A percentile compares a stretch with the other conserved stretches of the same genome.
These are phyloP conservation scores for Xylota sylvarum DNA, from an alignment of 2,888 invertebrate species.

Conservation along the genomic window DNA sequence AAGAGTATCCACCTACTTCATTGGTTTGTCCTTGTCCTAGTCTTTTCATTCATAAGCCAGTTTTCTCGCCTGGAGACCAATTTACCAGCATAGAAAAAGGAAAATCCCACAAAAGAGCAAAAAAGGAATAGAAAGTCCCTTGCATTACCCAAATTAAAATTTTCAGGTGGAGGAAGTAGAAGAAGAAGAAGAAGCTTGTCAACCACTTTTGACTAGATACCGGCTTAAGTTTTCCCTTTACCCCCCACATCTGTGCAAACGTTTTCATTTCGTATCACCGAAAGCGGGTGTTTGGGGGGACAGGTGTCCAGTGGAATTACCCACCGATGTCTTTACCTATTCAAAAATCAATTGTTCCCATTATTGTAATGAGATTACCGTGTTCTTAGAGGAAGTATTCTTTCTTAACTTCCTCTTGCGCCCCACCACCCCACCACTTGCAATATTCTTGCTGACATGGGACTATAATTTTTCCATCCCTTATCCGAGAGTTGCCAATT, in stretches of 20 bases:
- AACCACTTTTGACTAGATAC: slow-evolving; percentile 45
- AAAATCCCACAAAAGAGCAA: slow-evolving; percentile 10
- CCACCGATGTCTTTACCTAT: slow-evolving; percentile 60
- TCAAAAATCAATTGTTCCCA: slow-evolving; percentile 77
- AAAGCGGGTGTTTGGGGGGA: background rate
- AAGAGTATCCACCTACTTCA: background rate
- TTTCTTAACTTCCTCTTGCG: background rate
- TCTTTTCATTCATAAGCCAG: slow-evolving; percentile 51
- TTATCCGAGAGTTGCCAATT: slow-evolving; percentile 16
- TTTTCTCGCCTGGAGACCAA: slow-evolving; percentile 56
- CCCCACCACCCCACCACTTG: no score
- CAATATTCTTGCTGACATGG: slow-evolving; percentile 35
- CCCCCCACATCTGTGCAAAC: background rate
- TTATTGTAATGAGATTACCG: slow-evolving; percentile 75
- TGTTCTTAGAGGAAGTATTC: slow-evolving; percentile 17
- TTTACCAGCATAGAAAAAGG: slow-evolving; percentile 29
- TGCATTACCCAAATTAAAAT: slow-evolving; percentile 69
- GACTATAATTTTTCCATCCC: slow-evolving; percentile 24
- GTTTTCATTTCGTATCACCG: slow-evolving; percentile 22
- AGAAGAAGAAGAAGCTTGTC: slow-evolving; percentile 45
- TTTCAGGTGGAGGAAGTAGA: slow-evolving; percentile 44
- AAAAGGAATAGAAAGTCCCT: slow-evolving; percentile 21
- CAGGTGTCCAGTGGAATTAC: slow-evolving; percentile 66
- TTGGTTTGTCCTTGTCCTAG: slow-evolving; percentile 69
- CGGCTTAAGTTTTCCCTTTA: slow-evolving; percentile 7